Percentiles rank a stretch among this genome's conserved stretches.
These are phyloP conservation scores for Dendroctonus ponderosae DNA, from an alignment of 1,140 invertebrate species.

Conservation along the genomic window DNA sequence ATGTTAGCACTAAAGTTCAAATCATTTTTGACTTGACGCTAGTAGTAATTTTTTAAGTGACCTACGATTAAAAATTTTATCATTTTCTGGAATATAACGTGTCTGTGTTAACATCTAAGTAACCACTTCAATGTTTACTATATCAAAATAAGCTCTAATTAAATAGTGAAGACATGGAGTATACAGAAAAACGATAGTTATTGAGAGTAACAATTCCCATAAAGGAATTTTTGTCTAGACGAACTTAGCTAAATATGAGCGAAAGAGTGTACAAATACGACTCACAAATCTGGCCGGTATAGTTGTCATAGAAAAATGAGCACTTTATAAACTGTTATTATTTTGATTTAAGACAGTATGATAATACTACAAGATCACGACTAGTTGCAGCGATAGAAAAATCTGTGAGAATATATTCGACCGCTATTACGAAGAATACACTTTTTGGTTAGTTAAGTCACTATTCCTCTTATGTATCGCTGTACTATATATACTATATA, in stretches of 20 bases:
- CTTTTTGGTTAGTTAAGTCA: constrained; percentile 48
- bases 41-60: too few relatives aligned
- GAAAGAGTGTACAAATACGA: constrained; percentile 7
- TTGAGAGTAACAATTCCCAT: background rate
- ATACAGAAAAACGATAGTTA: too few relatives aligned
- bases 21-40: too few relatives aligned
- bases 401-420: constrained; percentile 39
- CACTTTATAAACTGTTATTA: constrained; percentile 39
- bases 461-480: constrained; percentile 40
- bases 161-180: too few relatives aligned
- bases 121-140: too few relatives aligned
- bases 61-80: too few relatives aligned
- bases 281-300: constrained; percentile 35
- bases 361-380: constrained; percentile 43
- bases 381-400: constrained; percentile 8
- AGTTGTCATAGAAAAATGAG: constrained; percentile 46
- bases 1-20: too few relatives aligned
- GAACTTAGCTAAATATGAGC: constrained; percentile 13
- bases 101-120: too few relatives aligned
- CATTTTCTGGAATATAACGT: too few relatives aligned
- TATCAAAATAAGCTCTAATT: too few relatives aligned
- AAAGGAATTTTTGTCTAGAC: constrained; percentile 6
- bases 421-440: constrained; percentile 48
- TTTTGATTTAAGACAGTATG: constrained; percentile 48
- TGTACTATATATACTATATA: constrained; percentile 33